Conservation (phyloP, 2,113 vertebrate species). For the Vireo altiloquus region DNA sequence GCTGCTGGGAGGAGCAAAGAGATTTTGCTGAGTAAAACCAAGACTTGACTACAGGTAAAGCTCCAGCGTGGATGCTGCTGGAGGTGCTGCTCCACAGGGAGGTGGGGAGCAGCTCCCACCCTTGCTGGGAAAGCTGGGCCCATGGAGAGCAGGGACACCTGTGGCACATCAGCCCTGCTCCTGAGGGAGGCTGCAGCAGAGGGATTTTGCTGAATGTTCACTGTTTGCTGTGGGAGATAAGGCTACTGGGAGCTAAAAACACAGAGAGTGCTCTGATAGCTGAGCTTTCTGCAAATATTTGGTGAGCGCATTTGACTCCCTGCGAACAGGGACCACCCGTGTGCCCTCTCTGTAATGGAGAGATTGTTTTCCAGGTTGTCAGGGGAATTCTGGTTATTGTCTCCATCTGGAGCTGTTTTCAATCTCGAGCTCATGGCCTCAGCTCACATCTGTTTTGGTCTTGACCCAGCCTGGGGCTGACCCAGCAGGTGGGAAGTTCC, state of each 20-base stretch:
- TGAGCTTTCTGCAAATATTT: constrained; percentile 39
- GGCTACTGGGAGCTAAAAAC: neutral
- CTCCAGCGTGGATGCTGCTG: neutral
- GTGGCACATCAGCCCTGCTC: fast-evolving
- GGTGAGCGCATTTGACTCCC: neutral
- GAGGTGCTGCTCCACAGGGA: neutral
- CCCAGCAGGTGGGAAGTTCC: neutral
- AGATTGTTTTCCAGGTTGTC: neutral
- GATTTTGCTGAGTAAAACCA: neutral
- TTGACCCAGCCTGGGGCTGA: neutral
- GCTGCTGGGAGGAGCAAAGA: neutral
- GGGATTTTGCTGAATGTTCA: neutral
- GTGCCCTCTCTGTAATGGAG: neutral
- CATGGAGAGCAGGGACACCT: neutral
- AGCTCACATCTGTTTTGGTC: neutral
- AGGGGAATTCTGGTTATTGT: neutral
- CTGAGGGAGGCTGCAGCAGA: neutral
- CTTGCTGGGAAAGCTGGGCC: neutral
- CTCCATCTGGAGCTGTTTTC: neutral
- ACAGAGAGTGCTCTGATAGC: neutral
- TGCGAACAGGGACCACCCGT: neutral
- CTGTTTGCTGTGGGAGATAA: constrained; percentile 1
- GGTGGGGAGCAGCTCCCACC: neutral
- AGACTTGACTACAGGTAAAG: neutral
- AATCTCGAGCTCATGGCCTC: neutral